A percentile compares a stretch with the other conserved stretches of the same genome.
phyloP scores from a whole-genome alignment of 2,797 vertebrate genomes.

The Triplophysa yarkandensis region DNA sequence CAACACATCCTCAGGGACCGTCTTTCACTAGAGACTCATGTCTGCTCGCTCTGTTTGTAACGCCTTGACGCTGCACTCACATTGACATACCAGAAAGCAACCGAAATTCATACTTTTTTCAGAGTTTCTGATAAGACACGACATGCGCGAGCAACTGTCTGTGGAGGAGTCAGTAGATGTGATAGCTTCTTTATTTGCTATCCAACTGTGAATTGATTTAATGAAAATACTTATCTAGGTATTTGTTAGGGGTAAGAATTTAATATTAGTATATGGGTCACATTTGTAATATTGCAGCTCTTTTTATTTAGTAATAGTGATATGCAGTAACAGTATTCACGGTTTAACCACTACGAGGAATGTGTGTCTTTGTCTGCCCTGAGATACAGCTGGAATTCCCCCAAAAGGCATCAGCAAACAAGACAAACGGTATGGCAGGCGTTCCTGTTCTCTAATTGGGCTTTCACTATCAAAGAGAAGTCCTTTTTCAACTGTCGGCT shows the following conservation, averaged over 20 bases:
- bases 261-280: background rate
- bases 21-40: conserved; percentile 60
- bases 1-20: conserved; percentile 56
- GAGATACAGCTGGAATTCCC: conserved; percentile 62
- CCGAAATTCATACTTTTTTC: background rate
- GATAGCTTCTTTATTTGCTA: background rate
- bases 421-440: conserved; percentile 47
- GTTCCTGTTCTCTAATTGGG: conserved; percentile 58
- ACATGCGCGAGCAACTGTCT: background rate
- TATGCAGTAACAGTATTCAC: conserved; percentile 26
- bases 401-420: conserved; percentile 53
- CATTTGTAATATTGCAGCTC: background rate
- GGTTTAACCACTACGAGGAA: conserved; percentile 46
- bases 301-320: background rate
- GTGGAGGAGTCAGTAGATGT: background rate
- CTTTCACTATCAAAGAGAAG: conserved; percentile 52
- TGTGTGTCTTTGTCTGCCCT: conserved; percentile 56
- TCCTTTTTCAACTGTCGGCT: conserved; percentile 31
- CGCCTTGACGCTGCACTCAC: background rate
- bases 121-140: background rate
- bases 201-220: background rate
- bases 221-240: too few relatives aligned
- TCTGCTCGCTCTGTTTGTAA: conserved; percentile 41
- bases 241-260: too few relatives aligned
- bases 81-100: background rate